Evolutionary conservation across 2,113 vertebrate genomes (phyloP), one percentile per base, ranked within the genome.

Genomic region (Scomber japonicus): DNA sequence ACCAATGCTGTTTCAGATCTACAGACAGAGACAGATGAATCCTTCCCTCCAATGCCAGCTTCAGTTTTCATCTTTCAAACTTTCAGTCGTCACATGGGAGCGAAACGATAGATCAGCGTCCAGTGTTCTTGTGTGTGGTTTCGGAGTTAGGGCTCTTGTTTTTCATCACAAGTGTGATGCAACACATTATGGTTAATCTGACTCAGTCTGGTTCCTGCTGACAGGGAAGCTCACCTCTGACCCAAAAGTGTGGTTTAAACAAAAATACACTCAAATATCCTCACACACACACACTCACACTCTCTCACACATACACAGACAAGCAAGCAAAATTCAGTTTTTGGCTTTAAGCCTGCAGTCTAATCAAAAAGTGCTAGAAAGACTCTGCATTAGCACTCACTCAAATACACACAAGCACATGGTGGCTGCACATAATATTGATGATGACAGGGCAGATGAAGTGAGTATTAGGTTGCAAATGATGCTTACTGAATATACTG

Each of bases 101-200:
- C 51, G 24, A 15, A 67, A 60, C 46, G 68, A 30, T 31, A 15
- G 31, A 68, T 75, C 54, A 3, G n/a, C 54, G 61, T 72, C 50
- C 30, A 31, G 53, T 14, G 27, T 54, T 54, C n/a, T n/a, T n/a
- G n/a, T n/a, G n/a, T n/a, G n/a, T n/a, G 40, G 81, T 54, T 77
- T 51, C 65, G 10, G 14, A 3, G 35, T 44, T 49, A 40, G 44
- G 13, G 51, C 56, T 45, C 24, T 27, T 24, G 55, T 40, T 82
- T 79, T 81, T 81, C 73, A 76, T 87, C 80, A 75, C 66, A 46
- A 51, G 59, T 67, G 71, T 90, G 86, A 90, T 76, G 73, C 84
- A 86, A 86, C 75, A 82, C 76, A 78, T 79, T 67, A 57, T 11
- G 31, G 69, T 86, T 90, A 89, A 89, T 89, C 89, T 87, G 82